Evolutionary conservation across 2,888 invertebrate species (phyloP).

Genomic region (Ptychoptera contaminata): DNA sequence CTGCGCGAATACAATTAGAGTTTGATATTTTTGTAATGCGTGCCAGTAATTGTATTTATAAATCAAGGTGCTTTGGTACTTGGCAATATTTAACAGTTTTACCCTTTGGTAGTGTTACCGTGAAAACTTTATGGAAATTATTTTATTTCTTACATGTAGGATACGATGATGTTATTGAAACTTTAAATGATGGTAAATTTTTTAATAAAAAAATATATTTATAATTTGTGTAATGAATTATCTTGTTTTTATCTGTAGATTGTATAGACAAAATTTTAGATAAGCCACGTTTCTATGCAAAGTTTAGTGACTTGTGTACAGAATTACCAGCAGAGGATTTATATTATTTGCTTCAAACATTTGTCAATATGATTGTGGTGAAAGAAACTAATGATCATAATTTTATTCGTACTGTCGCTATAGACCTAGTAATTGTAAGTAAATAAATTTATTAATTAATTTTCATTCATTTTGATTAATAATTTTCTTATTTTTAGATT

Average conservation of each 20-base stretch:
- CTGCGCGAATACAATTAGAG: constrained; percentile 47
- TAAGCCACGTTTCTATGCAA: constrained; percentile 31
- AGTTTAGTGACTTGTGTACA: constrained; percentile 48
- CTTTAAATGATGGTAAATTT: constrained; percentile 6
- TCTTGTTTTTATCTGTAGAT: constrained; percentile 20
- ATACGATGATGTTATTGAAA: constrained; percentile 24
- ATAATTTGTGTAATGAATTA: constrained; percentile 5
- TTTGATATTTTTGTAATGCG: constrained; percentile 57
- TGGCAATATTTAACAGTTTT: constrained; percentile 70
- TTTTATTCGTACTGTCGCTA: constrained; percentile 47
- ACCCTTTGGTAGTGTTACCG: constrained; percentile 45
- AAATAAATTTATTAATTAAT: constrained; percentile 1
- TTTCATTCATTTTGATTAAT: neutral
- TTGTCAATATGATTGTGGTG: constrained; percentile 63
- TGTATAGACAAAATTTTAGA: constrained; percentile 32
- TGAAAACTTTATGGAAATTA: constrained; percentile 45
- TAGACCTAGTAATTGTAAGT: constrained; percentile 52
- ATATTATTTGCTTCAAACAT: constrained; percentile 60
- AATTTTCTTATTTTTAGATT: constrained; percentile 36
- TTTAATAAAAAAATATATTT: constrained; percentile 5
- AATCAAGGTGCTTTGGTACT: constrained; percentile 53
- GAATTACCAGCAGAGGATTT: constrained; percentile 53
- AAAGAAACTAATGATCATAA: constrained; percentile 41
- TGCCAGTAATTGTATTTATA: constrained; percentile 51
- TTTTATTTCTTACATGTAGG: constrained; percentile 45